A percentile compares a stretch with the other conserved stretches of the same genome.
Conservation (phyloP, 1,140 invertebrate genomes). For the Brachionus angularis region DNA sequence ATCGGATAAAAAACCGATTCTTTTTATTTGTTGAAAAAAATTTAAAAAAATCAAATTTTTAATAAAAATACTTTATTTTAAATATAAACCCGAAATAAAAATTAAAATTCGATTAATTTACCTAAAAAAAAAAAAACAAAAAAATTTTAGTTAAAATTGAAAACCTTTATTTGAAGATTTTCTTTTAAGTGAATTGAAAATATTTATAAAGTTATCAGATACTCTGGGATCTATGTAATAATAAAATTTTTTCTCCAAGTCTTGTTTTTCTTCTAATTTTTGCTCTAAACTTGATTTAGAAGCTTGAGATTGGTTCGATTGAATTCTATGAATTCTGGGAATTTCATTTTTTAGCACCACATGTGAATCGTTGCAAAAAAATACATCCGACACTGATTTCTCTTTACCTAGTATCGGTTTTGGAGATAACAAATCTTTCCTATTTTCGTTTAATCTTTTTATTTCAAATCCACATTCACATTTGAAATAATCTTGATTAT, state of each 20-base stretch:
- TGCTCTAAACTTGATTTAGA: no score
- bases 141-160: background rate
- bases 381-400: no score
- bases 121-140: background rate
- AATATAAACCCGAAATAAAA: no score
- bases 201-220: constrained; percentile 39
- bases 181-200: constrained; percentile 33
- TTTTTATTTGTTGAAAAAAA: background rate
- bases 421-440: no score
- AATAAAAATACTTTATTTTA: background rate
- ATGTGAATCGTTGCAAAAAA: no score
- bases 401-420: no score
- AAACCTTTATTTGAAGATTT: constrained; percentile 33
- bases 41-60: background rate
- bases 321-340: constrained; percentile 3
- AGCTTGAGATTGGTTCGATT: no score
- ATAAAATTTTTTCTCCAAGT: constrained; percentile 32
- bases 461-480: no score
- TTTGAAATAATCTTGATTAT: no score
- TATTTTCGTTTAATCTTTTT: no score
- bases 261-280: background rate
- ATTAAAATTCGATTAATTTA: no score
- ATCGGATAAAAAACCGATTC: constrained; percentile 9
- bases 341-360: background rate
- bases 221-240: constrained; percentile 40